A percentile compares a stretch with the other conserved stretches of the same genome.
Evolutionary conservation across 2,888 invertebrate genomes (phyloP).

Genomic region (Ephialtes manifestator): DNA sequence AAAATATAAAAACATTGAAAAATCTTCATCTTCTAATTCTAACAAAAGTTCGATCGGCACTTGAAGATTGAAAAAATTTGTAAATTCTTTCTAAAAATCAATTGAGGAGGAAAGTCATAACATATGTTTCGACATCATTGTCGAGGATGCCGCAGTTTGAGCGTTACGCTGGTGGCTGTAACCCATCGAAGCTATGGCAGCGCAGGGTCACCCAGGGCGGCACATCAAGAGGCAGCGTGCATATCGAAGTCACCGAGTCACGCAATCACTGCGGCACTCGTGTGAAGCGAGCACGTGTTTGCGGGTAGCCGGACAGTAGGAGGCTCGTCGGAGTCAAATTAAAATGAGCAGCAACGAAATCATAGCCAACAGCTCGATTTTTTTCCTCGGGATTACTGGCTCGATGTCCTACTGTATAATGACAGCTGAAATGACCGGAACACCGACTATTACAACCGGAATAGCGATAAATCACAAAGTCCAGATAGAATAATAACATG

Average conservation of each 20-base stretch:
- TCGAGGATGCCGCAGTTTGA: not conserved
- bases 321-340: slow-evolving; percentile 75
- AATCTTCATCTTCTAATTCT: no score
- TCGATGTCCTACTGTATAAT: slow-evolving; percentile 38
- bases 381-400: slow-evolving; percentile 33
- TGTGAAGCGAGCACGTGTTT: slow-evolving; percentile 82
- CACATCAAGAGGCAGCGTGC: slow-evolving; percentile 66
- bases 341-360: slow-evolving; percentile 77
- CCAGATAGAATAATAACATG: not conserved
- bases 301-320: slow-evolving; percentile 73
- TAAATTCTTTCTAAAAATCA: not conserved
- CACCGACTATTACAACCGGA: slow-evolving; percentile 60
- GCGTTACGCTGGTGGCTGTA: slow-evolving; percentile 7
- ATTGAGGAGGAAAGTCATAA: not conserved
- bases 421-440: slow-evolving; percentile 57
- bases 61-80: not conserved
- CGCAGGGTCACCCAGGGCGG: slow-evolving; percentile 37
- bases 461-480: slow-evolving; percentile 39
- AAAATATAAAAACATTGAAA: no score
- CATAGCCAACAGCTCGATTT: slow-evolving; percentile 48
- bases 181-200: not conserved
- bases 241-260: slow-evolving; percentile 77
- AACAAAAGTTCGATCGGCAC: not conserved
- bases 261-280: slow-evolving; percentile 83
- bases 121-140: not conserved